Conservation (phyloP, 2,888 invertebrate species). For the Lycocerus yunnanus region DNA sequence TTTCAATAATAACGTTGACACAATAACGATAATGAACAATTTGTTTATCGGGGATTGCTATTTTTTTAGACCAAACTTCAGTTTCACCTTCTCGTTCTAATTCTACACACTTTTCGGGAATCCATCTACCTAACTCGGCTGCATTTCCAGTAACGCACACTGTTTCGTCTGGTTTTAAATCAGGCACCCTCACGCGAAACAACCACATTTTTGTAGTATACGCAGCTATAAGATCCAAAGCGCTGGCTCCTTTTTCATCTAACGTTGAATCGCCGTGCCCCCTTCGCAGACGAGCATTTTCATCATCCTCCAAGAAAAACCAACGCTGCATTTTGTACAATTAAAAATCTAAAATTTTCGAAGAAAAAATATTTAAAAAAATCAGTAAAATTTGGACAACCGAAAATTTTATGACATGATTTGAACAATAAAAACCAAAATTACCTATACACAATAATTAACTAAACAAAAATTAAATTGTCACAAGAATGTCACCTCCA, state of each 20-base stretch:
- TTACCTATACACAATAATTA: conserved; percentile 8
- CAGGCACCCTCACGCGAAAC: conserved; percentile 61
- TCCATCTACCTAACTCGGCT: conserved; percentile 73
- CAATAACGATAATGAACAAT: conserved; percentile 78
- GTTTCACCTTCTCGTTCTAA: conserved; percentile 59
- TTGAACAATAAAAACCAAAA: not conserved
- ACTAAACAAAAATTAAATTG: conserved; percentile 7
- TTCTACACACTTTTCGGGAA: conserved; percentile 62
- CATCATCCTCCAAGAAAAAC: conserved; percentile 65
- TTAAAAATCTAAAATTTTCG: conserved; percentile 14
- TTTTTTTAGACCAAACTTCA: conserved; percentile 66
- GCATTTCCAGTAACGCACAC: conserved; percentile 74
- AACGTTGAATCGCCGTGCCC: not conserved
- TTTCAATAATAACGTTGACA: conserved; percentile 70
- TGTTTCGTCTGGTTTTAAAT: conserved; percentile 64
- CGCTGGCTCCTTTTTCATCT: not conserved
- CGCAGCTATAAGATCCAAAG: conserved; percentile 7
- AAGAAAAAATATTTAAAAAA: conserved; percentile 3
- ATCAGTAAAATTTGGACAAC: not conserved
- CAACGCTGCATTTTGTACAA: conserved; percentile 64
- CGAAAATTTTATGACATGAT: not conserved
- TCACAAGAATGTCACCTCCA: conserved; percentile 17
- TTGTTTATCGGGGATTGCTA: conserved; percentile 69
- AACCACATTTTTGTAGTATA: conserved; percentile 52
- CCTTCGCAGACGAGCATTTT: conserved; percentile 44